Base-by-base conservation (phyloP, 1,140 invertebrate genomes). In the Saccostrea glomerata region DNA sequence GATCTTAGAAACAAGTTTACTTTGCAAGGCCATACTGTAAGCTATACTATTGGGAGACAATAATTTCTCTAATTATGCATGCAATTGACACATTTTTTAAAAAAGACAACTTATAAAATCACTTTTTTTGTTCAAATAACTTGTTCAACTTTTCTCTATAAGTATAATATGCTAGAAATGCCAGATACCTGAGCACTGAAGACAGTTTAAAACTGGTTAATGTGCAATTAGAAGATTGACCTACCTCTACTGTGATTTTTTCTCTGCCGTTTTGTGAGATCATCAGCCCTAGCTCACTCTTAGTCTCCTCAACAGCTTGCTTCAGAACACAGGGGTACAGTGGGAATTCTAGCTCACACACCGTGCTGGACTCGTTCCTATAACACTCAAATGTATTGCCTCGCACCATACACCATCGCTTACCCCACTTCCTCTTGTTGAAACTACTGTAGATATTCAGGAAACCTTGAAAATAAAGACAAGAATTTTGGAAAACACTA, bases 201-300 rank as follows among this genome's bases (percentile, higher is more conserved):
- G n/a, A n/a, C n/a, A n/a, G n/a, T n/a, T n/a, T n/a, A n/a, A n/a
- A n/a, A n/a, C n/a, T 47, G 47, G 5, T 47, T 47, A n/a, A n/a
- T 47, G 47, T 47, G 1, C 5, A 47, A 47, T 47, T 5, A 82
- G 25, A 2, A 23, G 6, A 47, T 30, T 55, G 2, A 36, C 89
- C 55, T 84, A 93, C 93, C 92, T 94, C 93, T 66, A 94, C 91
- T 73, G 93, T 94, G 13, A 94, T 93, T 85, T 94, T 94, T 73
- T 94, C 93, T 63, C 82, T 88, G 40, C 89, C 88, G 47, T 91
- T 88, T 83, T 94, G 91, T 55, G 91, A 15, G 55, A 94, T 84
- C 93, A 94, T 94, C 25, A 94, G 84, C 9, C 92, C 91, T 15
- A 92, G 86, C 63, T 93, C 91, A 88, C 92, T 93, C 40, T 91